Base-by-base conservation (phyloP, 2,888 invertebrate species). In the Parnassius apollo region DNA sequence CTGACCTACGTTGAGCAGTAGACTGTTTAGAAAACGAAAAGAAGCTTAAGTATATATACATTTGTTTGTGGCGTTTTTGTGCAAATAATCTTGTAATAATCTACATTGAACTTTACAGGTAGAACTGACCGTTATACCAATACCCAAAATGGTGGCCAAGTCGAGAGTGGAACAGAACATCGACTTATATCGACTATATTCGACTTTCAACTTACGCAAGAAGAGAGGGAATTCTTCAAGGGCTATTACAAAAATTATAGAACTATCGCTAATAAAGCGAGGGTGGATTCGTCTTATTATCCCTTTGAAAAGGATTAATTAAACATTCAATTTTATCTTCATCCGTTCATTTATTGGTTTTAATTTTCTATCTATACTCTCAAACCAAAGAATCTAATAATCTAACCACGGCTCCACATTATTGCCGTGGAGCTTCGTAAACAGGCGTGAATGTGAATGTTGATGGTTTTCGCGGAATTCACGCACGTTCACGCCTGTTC, bases 121-220 rank as follows among this genome's bases (percentile, higher is more conserved):
- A 59, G 88, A 90, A 45, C 61, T 88, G 0, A 88, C 84, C 4
- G 84, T 86, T 2, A 76, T 82, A 1, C 85, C 88, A 0, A 85
- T 89, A 3, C 89, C 89, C 0, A 89, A 90, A 57, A 81, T 87
- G 0, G 69, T 81, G 2, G 83, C 75, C 1, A 76, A 76, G 62
- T 61, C 70, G 0, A 78, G 84, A 0, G 74, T 89, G 8, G 72
- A 78, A 48, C 72, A 83, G 66, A 88, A 89, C 70, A 71, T 87
- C 3, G 74, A 80, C n/a, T n/a, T n/a, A n/a, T n/a, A n/a, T n/a
- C n/a, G n/a, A n/a, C n/a, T 44, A 75, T 90, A 1, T 90, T 87
- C 67, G 83, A 89, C 73, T 86, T 88, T 73, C 42, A 69, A 12
- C 75, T 90, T 57, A 76, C 73, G 0, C 71, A 75, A 1, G 62